These are phyloP conservation scores for Mimas tiliae DNA, from an alignment of 2,888 invertebrate genomes.

Conservation along the genomic window DNA sequence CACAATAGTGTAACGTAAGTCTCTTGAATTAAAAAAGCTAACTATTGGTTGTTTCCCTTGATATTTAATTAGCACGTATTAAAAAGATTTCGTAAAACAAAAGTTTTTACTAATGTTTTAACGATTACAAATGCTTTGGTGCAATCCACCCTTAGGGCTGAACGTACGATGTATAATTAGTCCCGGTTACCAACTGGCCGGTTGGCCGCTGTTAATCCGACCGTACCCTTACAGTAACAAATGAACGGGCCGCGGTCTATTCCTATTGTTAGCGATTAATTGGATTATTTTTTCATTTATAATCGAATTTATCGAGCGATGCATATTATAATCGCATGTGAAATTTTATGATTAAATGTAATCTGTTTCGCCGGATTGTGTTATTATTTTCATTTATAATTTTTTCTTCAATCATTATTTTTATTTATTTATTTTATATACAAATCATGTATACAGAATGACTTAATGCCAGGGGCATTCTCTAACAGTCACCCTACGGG, in stretches of 20 bases:
- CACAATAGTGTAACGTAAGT: too few relatives aligned
- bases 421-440: too few relatives aligned
- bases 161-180: background rate
- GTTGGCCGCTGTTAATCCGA: constrained; percentile 19
- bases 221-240: constrained; percentile 20
- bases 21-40: too few relatives aligned
- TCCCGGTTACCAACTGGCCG: background rate
- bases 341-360: background rate
- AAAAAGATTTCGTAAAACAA: too few relatives aligned
- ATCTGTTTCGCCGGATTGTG: background rate
- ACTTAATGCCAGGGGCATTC: too few relatives aligned
- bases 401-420: background rate
- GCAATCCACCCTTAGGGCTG: background rate
- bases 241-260: constrained; percentile 39
- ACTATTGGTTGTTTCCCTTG: too few relatives aligned
- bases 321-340: constrained; percentile 27
- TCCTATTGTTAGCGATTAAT: constrained; percentile 38
- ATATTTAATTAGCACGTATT: too few relatives aligned
- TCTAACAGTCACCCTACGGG: too few relatives aligned
- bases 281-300: constrained; percentile 38
- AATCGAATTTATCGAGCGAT: constrained; percentile 17
- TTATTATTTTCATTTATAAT: background rate
- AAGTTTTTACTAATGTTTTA: too few relatives aligned
- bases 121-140: background rate
- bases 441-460: too few relatives aligned